Conservation (phyloP, 2,888 invertebrate genomes). For the Drosophila mimica region DNA sequence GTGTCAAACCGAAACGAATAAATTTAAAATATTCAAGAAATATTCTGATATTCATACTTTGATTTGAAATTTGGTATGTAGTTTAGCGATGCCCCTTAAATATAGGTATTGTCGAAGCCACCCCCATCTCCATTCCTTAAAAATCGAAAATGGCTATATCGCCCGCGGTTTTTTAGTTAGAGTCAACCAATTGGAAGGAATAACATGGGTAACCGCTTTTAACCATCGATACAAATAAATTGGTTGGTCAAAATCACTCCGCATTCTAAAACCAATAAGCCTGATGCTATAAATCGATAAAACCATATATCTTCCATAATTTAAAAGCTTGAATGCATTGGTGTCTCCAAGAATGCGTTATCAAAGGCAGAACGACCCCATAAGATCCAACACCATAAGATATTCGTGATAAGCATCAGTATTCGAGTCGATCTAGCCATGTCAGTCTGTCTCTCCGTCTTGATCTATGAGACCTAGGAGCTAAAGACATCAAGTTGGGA, state of each 20-base stretch:
- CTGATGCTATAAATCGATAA: background rate
- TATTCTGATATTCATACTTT: background rate
- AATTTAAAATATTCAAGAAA: background rate
- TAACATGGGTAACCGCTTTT: too few relatives aligned
- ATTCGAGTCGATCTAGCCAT: background rate
- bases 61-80: background rate
- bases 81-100: background rate
- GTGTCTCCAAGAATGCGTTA: background rate
- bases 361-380: too few relatives aligned
- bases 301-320: background rate
- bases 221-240: too few relatives aligned
- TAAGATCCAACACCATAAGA: too few relatives aligned
- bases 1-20: background rate
- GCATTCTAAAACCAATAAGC: background rate
- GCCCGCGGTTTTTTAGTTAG: background rate
- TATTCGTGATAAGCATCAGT: too few relatives aligned
- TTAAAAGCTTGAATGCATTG: background rate
- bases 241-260: too few relatives aligned
- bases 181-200: background rate
- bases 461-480: background rate
- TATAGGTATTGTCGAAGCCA: background rate
- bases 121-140: accelerated
- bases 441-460: background rate
- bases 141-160: background rate
- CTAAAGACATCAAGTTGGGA: background rate